Percentiles rank a stretch among this genome's conserved stretches.
Conservation (phyloP, 2,888 invertebrate genomes). For the Liodrosophila aerea region DNA sequence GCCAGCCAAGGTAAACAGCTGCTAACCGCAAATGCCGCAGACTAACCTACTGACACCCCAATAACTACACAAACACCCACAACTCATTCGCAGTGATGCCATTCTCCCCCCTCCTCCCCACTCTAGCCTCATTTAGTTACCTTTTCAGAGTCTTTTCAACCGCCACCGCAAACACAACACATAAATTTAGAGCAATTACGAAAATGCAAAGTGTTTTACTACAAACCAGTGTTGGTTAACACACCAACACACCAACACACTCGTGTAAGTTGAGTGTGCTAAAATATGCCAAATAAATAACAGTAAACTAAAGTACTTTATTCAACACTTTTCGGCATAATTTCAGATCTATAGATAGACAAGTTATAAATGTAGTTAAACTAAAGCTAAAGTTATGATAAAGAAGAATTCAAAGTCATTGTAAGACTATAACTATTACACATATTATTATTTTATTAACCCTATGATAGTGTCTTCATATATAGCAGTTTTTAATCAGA, state of each 20-base stretch:
- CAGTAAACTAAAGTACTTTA: too few species aligned
- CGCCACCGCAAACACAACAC: slow-evolving; percentile 46
- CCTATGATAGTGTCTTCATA: too few species aligned
- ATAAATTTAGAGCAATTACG: slow-evolving; percentile 50
- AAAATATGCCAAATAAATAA: neutral
- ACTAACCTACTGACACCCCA: slow-evolving; percentile 22
- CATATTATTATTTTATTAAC: too few species aligned
- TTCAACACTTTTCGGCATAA: neutral
- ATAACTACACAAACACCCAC: neutral
- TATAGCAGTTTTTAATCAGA: too few species aligned
- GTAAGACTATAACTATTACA: too few species aligned
- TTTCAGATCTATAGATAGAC: too few species aligned
- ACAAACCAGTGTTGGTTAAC: neutral
- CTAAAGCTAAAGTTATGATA: too few species aligned
- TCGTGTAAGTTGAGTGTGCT: neutral
- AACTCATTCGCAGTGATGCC: neutral
- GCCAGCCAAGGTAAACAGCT: slow-evolving; percentile 28
- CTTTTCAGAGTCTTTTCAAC: slow-evolving; percentile 34
- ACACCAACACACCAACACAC: neutral
- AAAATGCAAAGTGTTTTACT: slow-evolving; percentile 40
- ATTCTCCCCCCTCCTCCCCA: neutral
- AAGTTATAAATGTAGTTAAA: too few species aligned
- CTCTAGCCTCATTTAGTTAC: neutral
- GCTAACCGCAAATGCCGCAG: slow-evolving; percentile 48
- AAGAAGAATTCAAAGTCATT: too few species aligned